Base-by-base conservation (phyloP, 1,140 invertebrate genomes). In the Subanguina moxae region DNA sequence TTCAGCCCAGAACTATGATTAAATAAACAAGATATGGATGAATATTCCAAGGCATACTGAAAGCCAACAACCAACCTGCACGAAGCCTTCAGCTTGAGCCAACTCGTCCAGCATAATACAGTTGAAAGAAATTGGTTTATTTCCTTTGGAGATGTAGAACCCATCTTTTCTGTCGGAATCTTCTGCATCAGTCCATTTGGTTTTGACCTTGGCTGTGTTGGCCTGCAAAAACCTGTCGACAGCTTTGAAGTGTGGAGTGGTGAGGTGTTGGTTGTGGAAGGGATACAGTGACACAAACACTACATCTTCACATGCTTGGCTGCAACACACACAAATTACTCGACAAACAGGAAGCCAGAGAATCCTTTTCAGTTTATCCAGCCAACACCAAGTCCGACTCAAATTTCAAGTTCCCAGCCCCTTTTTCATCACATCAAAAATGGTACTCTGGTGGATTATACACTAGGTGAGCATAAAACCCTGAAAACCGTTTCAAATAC, bases 1-100 rank as follows among this genome's bases (percentile, higher is more conserved):
- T 28, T 61, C 58, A n/a, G 58, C 58, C 58, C 58, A 61, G 28
- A 38, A 61, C 58, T 61, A 17, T n/a, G n/a, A n/a, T n/a, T n/a
- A 61, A 61, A 61, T 15, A 3, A n/a, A 38, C 21, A 28, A 25
- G n/a, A n/a, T 61, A 5, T 32, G 1, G 3, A 61, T 45, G 7
- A n/a, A 38, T 61, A 15, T 11, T 25, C 28, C n/a, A 61, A 28
- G n/a, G n/a, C n/a, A n/a, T 17, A 21, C 1, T 61, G 3, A 5
- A 27, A 52, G 23, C 48, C 17, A 25, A 7, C 3, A 25, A 52
- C 15, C 17, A 8, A 52, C 48, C 48, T 52, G 3, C 1, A 61
- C 27, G 7, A 30, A 21, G 8, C 58, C 27, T 28, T 61, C 3
- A 5, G 27, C 3, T n/a, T 21, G 28, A 38, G 19, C 58, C 8